These are phyloP conservation scores for Dimorphilus gyrociliatus DNA, from an alignment of 2,888 invertebrate species.

Conservation along the genomic window DNA sequence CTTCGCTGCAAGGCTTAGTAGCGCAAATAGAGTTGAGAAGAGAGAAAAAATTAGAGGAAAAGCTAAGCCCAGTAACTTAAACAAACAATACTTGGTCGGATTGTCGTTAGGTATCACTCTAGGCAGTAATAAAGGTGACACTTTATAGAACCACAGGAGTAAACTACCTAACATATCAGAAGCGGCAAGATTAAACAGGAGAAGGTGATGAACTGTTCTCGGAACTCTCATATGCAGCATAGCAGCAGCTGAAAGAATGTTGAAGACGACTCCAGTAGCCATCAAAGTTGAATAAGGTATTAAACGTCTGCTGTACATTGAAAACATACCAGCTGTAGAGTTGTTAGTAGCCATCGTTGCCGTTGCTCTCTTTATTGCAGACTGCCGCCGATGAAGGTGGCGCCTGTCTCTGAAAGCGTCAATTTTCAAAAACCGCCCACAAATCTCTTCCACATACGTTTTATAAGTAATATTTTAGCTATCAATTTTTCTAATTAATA, in stretches of 20 bases:
- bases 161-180: slow-evolving; percentile 11
- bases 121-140: slow-evolving; percentile 11
- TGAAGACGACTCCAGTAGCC: slow-evolving; percentile 12
- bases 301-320: slow-evolving; percentile 9
- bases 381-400: too few species aligned
- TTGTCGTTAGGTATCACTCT: slow-evolving; percentile 7
- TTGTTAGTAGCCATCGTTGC: too few species aligned
- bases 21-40: slow-evolving; percentile 10
- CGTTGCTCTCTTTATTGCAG: too few species aligned
- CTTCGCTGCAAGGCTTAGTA: slow-evolving; percentile 13
- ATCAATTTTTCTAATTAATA: too few species aligned
- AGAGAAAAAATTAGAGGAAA: slow-evolving; percentile 9
- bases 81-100: slow-evolving; percentile 11
- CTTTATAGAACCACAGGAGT: slow-evolving; percentile 14
- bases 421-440: too few species aligned
- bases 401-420: too few species aligned
- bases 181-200: slow-evolving; percentile 12
- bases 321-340: not conserved
- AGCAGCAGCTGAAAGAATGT: slow-evolving; percentile 21
- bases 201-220: slow-evolving; percentile 15
- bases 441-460: too few species aligned
- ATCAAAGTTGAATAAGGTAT: slow-evolving; percentile 9
- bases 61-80: slow-evolving; percentile 10
- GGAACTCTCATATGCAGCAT: slow-evolving; percentile 16
- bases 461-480: too few species aligned